Percentiles rank a stretch among this genome's conserved stretches.
Conservation (phyloP, 2,113 vertebrate genomes). For the Cacatua alba region DNA sequence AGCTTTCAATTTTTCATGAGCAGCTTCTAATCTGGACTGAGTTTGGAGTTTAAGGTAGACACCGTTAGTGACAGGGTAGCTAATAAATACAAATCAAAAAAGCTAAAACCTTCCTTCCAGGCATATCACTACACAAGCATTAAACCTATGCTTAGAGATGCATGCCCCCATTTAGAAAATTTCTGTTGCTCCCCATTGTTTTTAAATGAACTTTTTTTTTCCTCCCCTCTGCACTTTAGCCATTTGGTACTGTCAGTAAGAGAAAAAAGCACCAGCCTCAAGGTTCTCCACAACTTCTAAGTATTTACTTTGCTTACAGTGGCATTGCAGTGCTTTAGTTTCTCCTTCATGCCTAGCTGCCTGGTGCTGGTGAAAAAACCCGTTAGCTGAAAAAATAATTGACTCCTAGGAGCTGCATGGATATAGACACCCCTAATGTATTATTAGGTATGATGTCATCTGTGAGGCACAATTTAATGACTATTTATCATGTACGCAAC, state of each 20-base stretch:
- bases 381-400: conserved; percentile 20
- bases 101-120: neutral
- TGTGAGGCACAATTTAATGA: conserved; percentile 10
- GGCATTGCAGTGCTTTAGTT: neutral
- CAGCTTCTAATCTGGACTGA: neutral
- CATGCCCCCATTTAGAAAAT: neutral
- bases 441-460: conserved; percentile 42
- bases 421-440: neutral
- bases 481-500: conserved; percentile 24
- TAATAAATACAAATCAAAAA: neutral
- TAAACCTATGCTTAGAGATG: neutral
- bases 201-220: neutral
- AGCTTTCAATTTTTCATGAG: neutral
- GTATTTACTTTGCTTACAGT: neutral
- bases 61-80: neutral
- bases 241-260: neutral
- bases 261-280: neutral
- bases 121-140: neutral
- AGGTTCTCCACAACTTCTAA: neutral
- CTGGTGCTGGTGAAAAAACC: neutral
- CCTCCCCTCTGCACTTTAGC: neutral
- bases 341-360: neutral
- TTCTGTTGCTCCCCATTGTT: neutral
- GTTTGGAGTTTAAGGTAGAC: neutral
- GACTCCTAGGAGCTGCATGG: neutral